Conservation (phyloP, 2,113 vertebrate genomes). For the Pelodiscus sinensis region DNA sequence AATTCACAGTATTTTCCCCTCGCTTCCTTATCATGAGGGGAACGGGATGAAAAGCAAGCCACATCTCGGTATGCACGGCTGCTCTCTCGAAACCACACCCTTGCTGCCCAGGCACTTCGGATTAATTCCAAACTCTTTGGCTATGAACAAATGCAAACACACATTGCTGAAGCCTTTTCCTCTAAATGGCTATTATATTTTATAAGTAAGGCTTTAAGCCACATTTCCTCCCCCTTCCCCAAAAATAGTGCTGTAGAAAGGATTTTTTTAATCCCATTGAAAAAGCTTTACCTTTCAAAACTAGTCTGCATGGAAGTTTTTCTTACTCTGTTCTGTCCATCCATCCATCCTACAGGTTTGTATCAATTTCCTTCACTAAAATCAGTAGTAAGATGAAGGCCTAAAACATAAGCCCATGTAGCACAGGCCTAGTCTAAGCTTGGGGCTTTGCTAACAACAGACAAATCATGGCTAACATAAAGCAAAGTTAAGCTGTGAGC, state of each 20-base stretch:
- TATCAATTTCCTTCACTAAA: background rate
- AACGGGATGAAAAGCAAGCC: too few relatives aligned
- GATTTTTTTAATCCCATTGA: conserved; percentile 33
- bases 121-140: conserved; percentile 20
- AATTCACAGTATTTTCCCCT: too few relatives aligned
- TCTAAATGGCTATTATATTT: background rate
- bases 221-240: too few relatives aligned
- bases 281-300: conserved; percentile 31
- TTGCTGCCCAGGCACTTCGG: background rate
- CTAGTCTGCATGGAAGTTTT: background rate
- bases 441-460: too few relatives aligned
- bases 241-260: background rate
- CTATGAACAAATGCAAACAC: background rate
- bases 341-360: background rate
- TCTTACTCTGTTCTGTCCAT: background rate
- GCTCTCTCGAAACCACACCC: too few relatives aligned
- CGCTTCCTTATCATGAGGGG: too few relatives aligned
- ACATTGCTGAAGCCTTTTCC: background rate
- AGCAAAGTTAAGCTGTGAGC: too few relatives aligned
- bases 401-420: too few relatives aligned
- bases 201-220: background rate
- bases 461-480: too few relatives aligned
- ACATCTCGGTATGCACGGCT: too few relatives aligned
- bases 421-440: too few relatives aligned
- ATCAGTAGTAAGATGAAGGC: too few relatives aligned